These are phyloP conservation scores for Cricetomys ansorgei DNA, from an alignment of 2,113 vertebrate genomes.

Conservation along the genomic window DNA sequence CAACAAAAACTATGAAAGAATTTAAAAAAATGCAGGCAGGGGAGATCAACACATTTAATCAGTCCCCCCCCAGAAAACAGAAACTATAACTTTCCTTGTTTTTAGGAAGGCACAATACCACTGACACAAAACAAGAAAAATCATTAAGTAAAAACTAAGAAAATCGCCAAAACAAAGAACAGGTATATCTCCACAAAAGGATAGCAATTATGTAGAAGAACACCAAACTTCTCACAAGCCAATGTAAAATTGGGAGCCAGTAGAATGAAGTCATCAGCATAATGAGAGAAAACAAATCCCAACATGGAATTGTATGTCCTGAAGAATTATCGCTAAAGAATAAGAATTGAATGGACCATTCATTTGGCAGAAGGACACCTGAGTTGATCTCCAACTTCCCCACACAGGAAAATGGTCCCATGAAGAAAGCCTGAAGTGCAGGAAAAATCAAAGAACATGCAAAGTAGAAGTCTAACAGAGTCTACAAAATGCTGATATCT, in stretches of 20 bases:
- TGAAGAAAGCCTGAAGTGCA: neutral
- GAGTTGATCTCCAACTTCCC: neutral
- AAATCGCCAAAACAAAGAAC: neutral
- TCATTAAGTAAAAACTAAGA: neutral
- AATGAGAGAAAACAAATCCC: neutral
- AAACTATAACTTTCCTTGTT: neutral
- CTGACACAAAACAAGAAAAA: neutral
- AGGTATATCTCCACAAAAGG: neutral
- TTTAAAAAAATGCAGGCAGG: neutral
- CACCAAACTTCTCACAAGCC: neutral
- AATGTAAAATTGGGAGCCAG: neutral
- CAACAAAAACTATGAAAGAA: neutral
- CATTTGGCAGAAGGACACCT: neutral
- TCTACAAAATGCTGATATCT: neutral
- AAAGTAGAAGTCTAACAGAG: neutral
- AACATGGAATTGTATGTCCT: neutral
- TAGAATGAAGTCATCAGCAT: constrained; percentile 13
- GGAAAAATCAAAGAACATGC: neutral
- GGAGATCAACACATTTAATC: neutral
- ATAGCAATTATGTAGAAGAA: neutral
- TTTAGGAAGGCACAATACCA: neutral
- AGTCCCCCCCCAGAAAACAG: neutral
- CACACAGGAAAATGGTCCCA: constrained; percentile 6
- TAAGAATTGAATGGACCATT: neutral
- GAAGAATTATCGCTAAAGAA: neutral